Evolutionary conservation across 2,888 invertebrate genomes (phyloP).

Genomic region (Lasius fuliginosus): DNA sequence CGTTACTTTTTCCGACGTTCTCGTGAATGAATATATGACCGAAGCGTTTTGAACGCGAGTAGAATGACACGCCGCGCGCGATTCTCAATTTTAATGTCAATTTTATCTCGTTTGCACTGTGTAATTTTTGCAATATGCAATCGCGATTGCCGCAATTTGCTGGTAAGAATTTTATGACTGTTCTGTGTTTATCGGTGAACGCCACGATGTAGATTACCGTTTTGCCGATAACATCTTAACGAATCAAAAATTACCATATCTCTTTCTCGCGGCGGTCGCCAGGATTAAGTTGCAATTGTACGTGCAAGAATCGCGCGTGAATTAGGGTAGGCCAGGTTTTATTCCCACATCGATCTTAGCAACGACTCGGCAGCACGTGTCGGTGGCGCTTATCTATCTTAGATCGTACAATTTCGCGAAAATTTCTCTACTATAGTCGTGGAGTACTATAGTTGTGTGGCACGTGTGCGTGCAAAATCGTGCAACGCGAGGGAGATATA

Average conservation of each 20-base stretch:
- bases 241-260: conserved; percentile 31
- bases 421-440: conserved; percentile 26
- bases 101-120: conserved; percentile 42
- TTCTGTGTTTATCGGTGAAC: background rate
- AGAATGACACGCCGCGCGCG: conserved; percentile 71
- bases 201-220: background rate
- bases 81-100: conserved; percentile 65
- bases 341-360: conserved; percentile 16
- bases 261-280: background rate
- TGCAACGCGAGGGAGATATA: conserved; percentile 33
- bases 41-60: conserved; percentile 72
- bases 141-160: background rate
- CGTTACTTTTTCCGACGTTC: conserved; percentile 55
- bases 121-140: background rate
- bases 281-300: conserved; percentile 7
- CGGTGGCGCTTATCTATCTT: background rate
- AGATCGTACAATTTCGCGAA: conserved; percentile 27
- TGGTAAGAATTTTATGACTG: background rate
- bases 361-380: conserved; percentile 16
- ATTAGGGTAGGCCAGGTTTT: conserved; percentile 32
- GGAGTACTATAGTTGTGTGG: background rate
- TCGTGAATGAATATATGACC: conserved; percentile 76
- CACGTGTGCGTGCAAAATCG: conserved; percentile 10
- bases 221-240: conserved; percentile 36
- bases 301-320: conserved; percentile 28